Evolutionary conservation across 2,113 vertebrate genomes (phyloP).

Genomic region (Pterocles gutturalis): DNA sequence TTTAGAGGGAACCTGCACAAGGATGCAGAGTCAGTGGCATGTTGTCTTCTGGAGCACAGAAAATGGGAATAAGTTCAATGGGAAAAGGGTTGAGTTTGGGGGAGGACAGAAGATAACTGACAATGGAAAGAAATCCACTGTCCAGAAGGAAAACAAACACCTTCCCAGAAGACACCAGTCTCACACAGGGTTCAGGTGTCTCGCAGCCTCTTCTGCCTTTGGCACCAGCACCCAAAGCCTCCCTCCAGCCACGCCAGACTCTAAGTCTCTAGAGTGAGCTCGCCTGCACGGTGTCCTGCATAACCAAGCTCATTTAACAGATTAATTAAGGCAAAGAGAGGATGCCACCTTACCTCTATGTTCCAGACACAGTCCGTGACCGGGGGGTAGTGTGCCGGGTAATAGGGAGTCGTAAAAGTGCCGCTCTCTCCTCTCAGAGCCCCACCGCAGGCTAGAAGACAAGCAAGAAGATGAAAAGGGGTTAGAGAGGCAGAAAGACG

Average conservation of each 20-base stretch:
- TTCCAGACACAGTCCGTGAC: slow-evolving; percentile 82
- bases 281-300: background rate
- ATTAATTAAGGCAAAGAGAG: background rate
- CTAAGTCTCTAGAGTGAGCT: background rate
- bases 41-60: background rate
- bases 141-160: background rate
- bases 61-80: accelerated
- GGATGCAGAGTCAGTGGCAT: background rate
- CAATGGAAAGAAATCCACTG: background rate
- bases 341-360: slow-evolving; percentile 80
- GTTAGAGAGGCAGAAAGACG: background rate
- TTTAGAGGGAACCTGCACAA: slow-evolving; percentile 80
- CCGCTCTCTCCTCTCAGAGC: slow-evolving; percentile 71
- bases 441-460: slow-evolving; percentile 77
- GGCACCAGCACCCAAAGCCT: background rate
- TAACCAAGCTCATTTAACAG: background rate
- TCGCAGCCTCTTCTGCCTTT: background rate
- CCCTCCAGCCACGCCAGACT: background rate
- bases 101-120: background rate
- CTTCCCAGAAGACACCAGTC: background rate
- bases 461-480: background rate
- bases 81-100: background rate
- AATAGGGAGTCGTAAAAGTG: slow-evolving; percentile 86
- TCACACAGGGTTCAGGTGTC: background rate
- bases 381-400: slow-evolving; percentile 89